Percentiles rank a stretch among this genome's conserved stretches.
These are phyloP conservation scores for Neoseiulus cucumeris DNA, from an alignment of 1,140 invertebrate species.

Conservation along the genomic window DNA sequence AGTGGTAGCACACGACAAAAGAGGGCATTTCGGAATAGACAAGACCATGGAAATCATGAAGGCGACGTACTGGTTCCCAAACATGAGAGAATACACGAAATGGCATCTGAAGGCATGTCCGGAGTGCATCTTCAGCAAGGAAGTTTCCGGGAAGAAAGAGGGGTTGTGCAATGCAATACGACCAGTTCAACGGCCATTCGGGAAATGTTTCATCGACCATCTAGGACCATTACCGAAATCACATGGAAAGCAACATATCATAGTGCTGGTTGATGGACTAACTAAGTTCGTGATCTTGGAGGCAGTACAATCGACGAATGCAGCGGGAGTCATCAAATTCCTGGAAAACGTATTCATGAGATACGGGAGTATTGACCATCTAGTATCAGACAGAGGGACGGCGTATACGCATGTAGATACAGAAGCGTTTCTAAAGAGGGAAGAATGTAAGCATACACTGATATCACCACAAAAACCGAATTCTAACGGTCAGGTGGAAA, in stretches of 20 bases:
- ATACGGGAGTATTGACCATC: background rate
- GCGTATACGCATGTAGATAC: background rate
- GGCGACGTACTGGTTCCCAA: background rate
- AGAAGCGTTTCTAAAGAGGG: no score
- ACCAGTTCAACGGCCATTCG: no score
- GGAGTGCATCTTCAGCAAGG: background rate
- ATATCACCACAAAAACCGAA: constrained; percentile 18
- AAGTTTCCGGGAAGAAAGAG: background rate
- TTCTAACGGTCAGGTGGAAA: constrained; percentile 19
- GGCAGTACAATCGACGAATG: background rate
- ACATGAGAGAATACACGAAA: background rate
- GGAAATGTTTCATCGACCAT: background rate
- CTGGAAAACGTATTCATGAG: background rate
- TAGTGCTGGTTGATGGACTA: no score
- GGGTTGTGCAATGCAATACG: no score
- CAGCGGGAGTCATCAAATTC: background rate
- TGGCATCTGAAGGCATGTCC: background rate
- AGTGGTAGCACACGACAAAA: background rate
- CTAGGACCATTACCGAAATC: background rate
- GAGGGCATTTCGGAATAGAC: background rate
- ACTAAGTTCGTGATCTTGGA: no score
- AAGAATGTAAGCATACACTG: constrained; percentile 16
- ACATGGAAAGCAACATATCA: no score
- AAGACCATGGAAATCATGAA: background rate
- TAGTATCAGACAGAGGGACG: background rate